Evolutionary conservation across 2,797 vertebrate genomes (phyloP).

Genomic region (Micromesistius poutassou): DNA sequence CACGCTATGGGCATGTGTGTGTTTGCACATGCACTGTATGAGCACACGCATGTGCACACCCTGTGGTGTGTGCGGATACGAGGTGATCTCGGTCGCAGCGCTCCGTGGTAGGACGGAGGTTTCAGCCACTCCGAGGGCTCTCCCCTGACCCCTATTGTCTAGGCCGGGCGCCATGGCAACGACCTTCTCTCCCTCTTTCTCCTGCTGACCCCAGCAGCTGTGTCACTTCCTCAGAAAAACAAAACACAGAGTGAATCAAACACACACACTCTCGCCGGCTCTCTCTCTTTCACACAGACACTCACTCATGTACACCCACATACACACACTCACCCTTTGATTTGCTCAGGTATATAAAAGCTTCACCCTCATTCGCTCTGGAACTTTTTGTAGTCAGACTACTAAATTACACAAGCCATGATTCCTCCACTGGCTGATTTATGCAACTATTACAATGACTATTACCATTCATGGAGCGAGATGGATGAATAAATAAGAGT

Average conservation of each 20-base stretch:
- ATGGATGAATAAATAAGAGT: background rate
- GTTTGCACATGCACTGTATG: too few relatives aligned
- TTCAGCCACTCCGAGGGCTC: conserved; percentile 34
- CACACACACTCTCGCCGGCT: conserved; percentile 22
- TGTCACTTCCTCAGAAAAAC: conserved; percentile 73
- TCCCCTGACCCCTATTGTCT: conserved; percentile 51
- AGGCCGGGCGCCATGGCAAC: conserved; percentile 60
- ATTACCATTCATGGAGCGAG: background rate
- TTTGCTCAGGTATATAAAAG: conserved; percentile 4
- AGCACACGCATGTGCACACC: background rate
- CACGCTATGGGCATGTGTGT: background rate
- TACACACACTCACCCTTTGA: conserved; percentile 16
- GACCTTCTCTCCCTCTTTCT: conserved; percentile 62
- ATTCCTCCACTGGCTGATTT: background rate
- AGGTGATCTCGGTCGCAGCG: conserved; percentile 48
- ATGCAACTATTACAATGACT: background rate
- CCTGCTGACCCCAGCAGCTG: conserved; percentile 77
- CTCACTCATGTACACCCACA: conserved; percentile 27
- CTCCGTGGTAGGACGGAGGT: conserved; percentile 16
- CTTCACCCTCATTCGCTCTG: background rate
- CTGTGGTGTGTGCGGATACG: conserved; percentile 17
- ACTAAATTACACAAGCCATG: background rate
- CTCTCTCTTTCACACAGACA: conserved; percentile 18
- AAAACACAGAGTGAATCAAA: conserved; percentile 58
- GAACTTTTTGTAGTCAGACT: background rate